Evolutionary conservation across 2,113 vertebrate genomes (phyloP).

Genomic region (Atractosteus spatula): DNA sequence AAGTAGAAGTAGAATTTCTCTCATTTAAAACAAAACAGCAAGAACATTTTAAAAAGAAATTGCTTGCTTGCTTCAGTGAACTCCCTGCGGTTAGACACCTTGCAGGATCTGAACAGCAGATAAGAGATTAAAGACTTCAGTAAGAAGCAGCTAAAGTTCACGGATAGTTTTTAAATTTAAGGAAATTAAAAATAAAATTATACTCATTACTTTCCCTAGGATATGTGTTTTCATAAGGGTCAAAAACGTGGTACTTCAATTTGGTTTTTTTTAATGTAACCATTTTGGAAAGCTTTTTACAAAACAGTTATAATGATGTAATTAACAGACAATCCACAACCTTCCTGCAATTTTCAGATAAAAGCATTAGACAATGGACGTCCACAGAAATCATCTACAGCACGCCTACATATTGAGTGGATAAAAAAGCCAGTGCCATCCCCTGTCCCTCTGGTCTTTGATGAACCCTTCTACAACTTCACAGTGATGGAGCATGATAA

Average conservation of each 20-base stretch:
- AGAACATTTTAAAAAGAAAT: too few relatives aligned
- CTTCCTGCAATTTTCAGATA: slow-evolving; percentile 64
- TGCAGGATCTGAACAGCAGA: not conserved
- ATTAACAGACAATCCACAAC: not conserved
- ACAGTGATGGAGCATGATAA: slow-evolving; percentile 91
- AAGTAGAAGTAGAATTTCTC: too few relatives aligned
- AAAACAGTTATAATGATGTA: too few relatives aligned
- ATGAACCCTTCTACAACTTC: slow-evolving; percentile 92
- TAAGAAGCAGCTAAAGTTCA: not conserved
- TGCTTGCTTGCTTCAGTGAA: not conserved
- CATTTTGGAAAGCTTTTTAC: too few relatives aligned
- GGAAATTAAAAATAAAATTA: not conserved
- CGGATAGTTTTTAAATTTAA: not conserved
- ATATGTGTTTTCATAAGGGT: not conserved
- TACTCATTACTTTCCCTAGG: not conserved
- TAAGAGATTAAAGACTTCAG: not conserved
- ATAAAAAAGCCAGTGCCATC: slow-evolving; percentile 76
- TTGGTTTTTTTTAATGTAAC: not conserved
- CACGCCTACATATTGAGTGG: slow-evolving; percentile 95
- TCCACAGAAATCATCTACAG: slow-evolving; percentile 88
- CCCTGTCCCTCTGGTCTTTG: slow-evolving; percentile 68
- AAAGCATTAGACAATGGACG: slow-evolving; percentile 94
- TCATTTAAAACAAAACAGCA: too few relatives aligned
- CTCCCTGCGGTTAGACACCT: not conserved
- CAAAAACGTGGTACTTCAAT: not conserved